Conservation (phyloP, 2,888 invertebrate species). For the Drosophila planitibia region DNA sequence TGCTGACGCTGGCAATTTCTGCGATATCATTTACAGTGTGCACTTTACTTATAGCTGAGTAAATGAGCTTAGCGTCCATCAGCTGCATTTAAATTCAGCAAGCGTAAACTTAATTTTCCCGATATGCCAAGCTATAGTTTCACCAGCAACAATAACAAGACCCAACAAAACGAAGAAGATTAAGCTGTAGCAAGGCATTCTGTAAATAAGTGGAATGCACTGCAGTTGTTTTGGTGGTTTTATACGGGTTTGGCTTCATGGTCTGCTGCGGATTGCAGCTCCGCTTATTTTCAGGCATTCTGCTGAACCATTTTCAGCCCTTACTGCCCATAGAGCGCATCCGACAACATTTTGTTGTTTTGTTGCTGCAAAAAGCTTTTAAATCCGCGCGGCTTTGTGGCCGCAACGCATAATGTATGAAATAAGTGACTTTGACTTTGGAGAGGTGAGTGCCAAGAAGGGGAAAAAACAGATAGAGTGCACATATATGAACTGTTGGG, state of each 20-base stretch:
- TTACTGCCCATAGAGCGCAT: slow-evolving; percentile 23
- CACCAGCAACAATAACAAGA: slow-evolving; percentile 26
- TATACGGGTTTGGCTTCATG: slow-evolving; percentile 55
- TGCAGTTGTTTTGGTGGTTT: slow-evolving; percentile 53
- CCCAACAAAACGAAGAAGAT: neutral
- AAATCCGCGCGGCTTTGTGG: slow-evolving; percentile 63
- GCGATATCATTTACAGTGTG: slow-evolving; percentile 22
- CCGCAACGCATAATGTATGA: slow-evolving; percentile 52
- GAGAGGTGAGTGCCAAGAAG: neutral
- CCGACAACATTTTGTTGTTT: slow-evolving; percentile 38
- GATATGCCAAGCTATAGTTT: slow-evolving; percentile 68
- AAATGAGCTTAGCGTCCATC: slow-evolving; percentile 41
- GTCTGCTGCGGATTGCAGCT: slow-evolving; percentile 56
- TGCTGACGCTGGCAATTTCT: slow-evolving; percentile 11
- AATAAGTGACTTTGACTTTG: slow-evolving; percentile 42
- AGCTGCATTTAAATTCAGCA: slow-evolving; percentile 67
- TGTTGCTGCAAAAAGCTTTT: slow-evolving; percentile 50
- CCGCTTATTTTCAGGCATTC: slow-evolving; percentile 32
- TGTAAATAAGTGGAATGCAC: slow-evolving; percentile 39
- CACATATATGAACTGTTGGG: neutral
- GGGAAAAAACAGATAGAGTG: neutral
- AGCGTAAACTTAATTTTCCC: slow-evolving; percentile 74
- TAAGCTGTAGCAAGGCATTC: slow-evolving; percentile 25
- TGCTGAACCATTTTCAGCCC: neutral
- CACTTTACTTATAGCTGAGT: slow-evolving; percentile 33